These are phyloP conservation scores for Drosophila nannoptera DNA, from an alignment of 1,140 invertebrate species.

Conservation along the genomic window DNA sequence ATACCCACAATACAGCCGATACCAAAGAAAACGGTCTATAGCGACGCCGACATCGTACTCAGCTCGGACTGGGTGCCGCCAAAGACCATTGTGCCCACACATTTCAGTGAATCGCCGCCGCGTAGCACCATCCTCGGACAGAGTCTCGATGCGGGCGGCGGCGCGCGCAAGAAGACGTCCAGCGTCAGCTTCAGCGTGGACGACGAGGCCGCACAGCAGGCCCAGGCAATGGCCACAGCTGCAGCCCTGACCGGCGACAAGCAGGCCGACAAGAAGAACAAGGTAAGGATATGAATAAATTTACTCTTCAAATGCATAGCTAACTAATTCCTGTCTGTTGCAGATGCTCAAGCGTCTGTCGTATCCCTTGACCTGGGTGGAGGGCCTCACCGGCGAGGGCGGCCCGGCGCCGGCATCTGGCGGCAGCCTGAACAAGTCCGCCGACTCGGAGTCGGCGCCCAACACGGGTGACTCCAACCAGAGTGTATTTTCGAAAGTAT, in stretches of 20 bases:
- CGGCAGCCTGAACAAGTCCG: constrained; percentile 72
- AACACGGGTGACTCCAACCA: constrained; percentile 80
- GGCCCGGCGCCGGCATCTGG: constrained; percentile 72
- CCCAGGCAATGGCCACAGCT: constrained; percentile 79
- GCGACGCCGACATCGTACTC: constrained; percentile 90
- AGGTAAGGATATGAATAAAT: constrained; percentile 79
- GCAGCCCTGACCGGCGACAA: constrained; percentile 80
- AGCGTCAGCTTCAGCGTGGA: constrained; percentile 88
- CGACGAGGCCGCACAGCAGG: constrained; percentile 78
- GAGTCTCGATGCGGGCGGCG: constrained; percentile 68
- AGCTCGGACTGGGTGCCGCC: constrained; percentile 91
- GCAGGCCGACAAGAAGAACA: constrained; percentile 82
- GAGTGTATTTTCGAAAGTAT: constrained; percentile 92
- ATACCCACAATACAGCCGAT: constrained; percentile 80
- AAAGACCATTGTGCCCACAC: constrained; percentile 85
- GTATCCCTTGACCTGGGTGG: constrained; percentile 95
- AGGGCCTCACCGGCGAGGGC: constrained; percentile 87
- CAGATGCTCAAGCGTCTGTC: constrained; percentile 94
- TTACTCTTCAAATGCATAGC: neutral
- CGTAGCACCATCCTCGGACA: constrained; percentile 76
- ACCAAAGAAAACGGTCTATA: constrained; percentile 83
- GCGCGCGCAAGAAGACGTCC: constrained; percentile 84
- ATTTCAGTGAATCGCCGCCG: constrained; percentile 80
- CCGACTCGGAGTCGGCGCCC: constrained; percentile 76
- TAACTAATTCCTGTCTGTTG: constrained; percentile 12